Percentiles rank a stretch among this genome's conserved stretches.
These are phyloP conservation scores for Erythrocercus mccallii DNA, from an alignment of 2,113 vertebrate genomes.

Conservation along the genomic window DNA sequence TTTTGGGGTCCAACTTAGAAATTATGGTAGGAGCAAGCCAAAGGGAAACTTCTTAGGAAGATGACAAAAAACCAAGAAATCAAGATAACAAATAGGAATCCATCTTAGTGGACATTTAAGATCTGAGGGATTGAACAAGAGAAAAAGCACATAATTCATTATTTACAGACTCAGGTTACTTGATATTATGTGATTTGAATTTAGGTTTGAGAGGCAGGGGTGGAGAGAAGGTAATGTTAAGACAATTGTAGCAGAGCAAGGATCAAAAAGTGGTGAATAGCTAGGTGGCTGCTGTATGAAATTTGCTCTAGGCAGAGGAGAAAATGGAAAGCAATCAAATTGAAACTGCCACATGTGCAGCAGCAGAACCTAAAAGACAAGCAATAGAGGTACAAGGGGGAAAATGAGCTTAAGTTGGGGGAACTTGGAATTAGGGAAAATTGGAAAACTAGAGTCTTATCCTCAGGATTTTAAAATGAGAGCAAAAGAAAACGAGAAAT, in stretches of 20 bases:
- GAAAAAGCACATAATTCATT: neutral
- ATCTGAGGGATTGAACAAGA: neutral
- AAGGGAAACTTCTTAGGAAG: neutral
- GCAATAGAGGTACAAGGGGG: neutral
- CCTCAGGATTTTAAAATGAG: neutral
- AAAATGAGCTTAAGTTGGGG: neutral
- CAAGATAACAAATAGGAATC: neutral
- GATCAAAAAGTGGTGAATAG: neutral
- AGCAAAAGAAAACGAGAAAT: neutral
- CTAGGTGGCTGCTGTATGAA: neutral
- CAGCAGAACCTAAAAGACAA: neutral
- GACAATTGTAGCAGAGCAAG: neutral
- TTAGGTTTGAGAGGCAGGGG: neutral
- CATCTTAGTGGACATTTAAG: neutral
- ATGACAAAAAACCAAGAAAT: neutral
- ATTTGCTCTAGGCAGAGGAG: neutral
- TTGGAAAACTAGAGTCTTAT: neutral
- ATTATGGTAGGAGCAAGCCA: neutral
- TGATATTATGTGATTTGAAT: neutral
- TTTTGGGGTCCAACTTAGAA: neutral
- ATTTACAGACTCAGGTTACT: neutral
- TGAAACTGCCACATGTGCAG: neutral
- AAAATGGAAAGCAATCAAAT: neutral
- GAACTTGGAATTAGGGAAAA: neutral
- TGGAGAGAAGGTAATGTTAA: neutral